Percentiles rank a stretch among this genome's conserved stretches.
Evolutionary conservation across 2,113 vertebrate genomes (phyloP).

Genomic region (Paraplagusia blochii): DNA sequence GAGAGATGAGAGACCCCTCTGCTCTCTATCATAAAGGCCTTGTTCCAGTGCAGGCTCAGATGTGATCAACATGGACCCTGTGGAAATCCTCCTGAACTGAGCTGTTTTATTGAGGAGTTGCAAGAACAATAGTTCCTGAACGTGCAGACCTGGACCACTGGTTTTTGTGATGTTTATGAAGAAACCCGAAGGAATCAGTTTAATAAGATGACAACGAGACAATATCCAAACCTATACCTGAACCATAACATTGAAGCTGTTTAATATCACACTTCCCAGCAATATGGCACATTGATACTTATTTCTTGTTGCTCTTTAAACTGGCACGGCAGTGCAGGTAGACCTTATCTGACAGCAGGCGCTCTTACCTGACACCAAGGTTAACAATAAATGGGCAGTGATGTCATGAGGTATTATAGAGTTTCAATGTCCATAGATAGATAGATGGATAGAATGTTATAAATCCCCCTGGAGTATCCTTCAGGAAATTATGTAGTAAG

Average conservation of each 20-base stretch:
- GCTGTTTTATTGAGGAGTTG: constrained; percentile 53
- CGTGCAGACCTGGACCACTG: constrained; percentile 26
- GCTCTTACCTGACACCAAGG: not conserved
- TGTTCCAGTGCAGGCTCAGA: constrained; percentile 58
- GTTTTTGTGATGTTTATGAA: constrained; percentile 27
- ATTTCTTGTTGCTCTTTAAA: constrained; percentile 2
- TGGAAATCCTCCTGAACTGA: constrained; percentile 61
- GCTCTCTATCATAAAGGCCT: constrained; percentile 67
- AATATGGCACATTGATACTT: not conserved
- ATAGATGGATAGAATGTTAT: too few species aligned
- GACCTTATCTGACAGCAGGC: not conserved
- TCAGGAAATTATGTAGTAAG: too few species aligned
- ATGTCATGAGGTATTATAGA: too few species aligned
- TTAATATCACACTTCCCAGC: not conserved
- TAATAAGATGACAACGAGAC: constrained; percentile 12
- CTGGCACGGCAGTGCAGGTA: not conserved
- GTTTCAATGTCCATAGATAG: too few species aligned
- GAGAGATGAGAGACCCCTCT: constrained; percentile 64
- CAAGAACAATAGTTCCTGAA: constrained; percentile 48
- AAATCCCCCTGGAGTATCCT: too few species aligned
- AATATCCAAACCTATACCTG: constrained; percentile 1
- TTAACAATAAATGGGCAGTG: constrained; percentile 1
- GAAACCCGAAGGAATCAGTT: constrained; percentile 35
- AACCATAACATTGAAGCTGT: constrained; percentile 2
- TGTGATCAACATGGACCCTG: constrained; percentile 71